phyloP scores from a whole-genome alignment of 1,140 invertebrate genomes.

The Brachionus asplanchnoidis region DNA sequence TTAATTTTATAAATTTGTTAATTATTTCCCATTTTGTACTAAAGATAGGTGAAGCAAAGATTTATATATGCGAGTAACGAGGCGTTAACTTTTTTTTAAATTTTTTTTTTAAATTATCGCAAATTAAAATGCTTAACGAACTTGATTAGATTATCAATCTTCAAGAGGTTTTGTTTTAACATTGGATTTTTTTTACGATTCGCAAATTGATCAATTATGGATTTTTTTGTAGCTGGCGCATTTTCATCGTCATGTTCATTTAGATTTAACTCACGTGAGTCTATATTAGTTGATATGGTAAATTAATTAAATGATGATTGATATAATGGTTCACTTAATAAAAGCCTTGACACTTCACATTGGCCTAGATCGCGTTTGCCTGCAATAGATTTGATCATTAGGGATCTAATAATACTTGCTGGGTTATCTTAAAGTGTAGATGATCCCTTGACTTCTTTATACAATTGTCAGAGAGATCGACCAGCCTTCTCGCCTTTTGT shows the following conservation, averaged over 20 bases:
- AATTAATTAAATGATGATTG: neutral
- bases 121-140: too few relatives aligned
- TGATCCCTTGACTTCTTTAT: neutral
- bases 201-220: neutral
- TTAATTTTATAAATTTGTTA: too few relatives aligned
- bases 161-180: too few relatives aligned
- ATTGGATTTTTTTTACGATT: too few relatives aligned
- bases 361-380: neutral
- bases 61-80: too few relatives aligned
- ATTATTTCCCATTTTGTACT: too few relatives aligned
- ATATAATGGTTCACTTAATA: neutral
- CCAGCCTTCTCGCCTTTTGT: neutral
- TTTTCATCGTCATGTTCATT: neutral
- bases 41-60: too few relatives aligned
- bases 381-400: neutral
- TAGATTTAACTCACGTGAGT: neutral
- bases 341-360: neutral
- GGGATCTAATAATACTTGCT: neutral
- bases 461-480: neutral
- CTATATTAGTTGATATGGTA: neutral
- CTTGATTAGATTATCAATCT: too few relatives aligned
- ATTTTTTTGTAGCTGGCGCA: too few relatives aligned
- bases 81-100: too few relatives aligned
- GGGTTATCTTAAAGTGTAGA: neutral
- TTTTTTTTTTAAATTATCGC: too few relatives aligned